A percentile compares a stretch with the other conserved stretches of the same genome.
Evolutionary conservation across 1,140 invertebrate species (phyloP).

Genomic region (Teleopsis dalmanni): DNA sequence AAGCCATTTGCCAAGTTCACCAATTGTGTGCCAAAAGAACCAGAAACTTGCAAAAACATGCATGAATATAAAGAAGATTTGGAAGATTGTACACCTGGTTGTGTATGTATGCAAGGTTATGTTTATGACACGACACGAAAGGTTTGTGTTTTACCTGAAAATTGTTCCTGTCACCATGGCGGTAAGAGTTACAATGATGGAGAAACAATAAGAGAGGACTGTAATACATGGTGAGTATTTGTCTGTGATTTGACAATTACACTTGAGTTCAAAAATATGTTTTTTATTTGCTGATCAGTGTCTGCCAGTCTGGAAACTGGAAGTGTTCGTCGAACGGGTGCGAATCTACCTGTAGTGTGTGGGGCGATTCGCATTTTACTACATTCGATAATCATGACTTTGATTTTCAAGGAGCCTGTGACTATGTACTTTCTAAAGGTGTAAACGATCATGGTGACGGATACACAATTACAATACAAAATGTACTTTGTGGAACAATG

Average conservation of each 20-base stretch:
- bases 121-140: slow-evolving; percentile 61
- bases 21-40: slow-evolving; percentile 65
- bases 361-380: slow-evolving; percentile 81
- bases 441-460: slow-evolving; percentile 50
- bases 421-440: slow-evolving; percentile 75
- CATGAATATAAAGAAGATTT: slow-evolving; percentile 49
- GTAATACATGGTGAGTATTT: slow-evolving; percentile 66
- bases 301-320: slow-evolving; percentile 61
- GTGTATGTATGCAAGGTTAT: slow-evolving; percentile 67
- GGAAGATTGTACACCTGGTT: slow-evolving; percentile 64
- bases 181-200: slow-evolving; percentile 73
- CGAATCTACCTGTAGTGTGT: slow-evolving; percentile 64
- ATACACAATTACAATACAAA: slow-evolving; percentile 64
- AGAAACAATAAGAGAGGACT: slow-evolving; percentile 67
- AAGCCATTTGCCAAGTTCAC: slow-evolving; percentile 62
- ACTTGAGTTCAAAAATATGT: neutral
- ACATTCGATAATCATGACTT: slow-evolving; percentile 78
- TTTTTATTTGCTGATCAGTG: slow-evolving; percentile 43
- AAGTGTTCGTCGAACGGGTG: slow-evolving; percentile 57
- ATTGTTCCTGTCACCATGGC: slow-evolving; percentile 84
- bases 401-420: slow-evolving; percentile 82
- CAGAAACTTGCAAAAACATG: slow-evolving; percentile 78
- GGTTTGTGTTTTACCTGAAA: slow-evolving; percentile 57
- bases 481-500: slow-evolving; percentile 63
- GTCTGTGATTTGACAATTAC: neutral